Base-by-base conservation (phyloP, 2,888 invertebrate genomes). In the Brachycybe producta region DNA sequence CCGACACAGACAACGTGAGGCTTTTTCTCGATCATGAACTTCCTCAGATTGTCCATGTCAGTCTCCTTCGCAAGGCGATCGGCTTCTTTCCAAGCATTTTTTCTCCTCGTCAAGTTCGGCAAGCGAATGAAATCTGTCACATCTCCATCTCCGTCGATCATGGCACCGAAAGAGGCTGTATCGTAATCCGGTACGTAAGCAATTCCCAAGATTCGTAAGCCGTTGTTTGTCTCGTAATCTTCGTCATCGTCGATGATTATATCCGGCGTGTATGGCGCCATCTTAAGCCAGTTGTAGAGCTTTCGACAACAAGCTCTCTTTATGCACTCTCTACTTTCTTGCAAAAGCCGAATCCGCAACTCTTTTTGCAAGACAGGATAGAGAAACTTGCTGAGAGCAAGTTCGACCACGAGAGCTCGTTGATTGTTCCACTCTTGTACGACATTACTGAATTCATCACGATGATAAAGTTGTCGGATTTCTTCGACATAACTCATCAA, bases 351-450 rank as follows among this genome's bases (percentile, higher is more conserved):
- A 0, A 80, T 74, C 49, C 80, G 78, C 5, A 98, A 67, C 67
- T 98, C 97, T 56, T 86, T 80, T 54, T 83, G 75, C 57, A 98
- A 72, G 62, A 87, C 84, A 0, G 95, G 95, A 63, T 91, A 79
- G 3, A 98, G 78, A 65, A 92, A 82, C 62, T 84, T 81, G 21
- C 76, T 82, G 44, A 95, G 73, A 0, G 95, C 92, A 54, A 86
- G 72, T 60, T 87, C 84, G 0, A 97, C 83, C 49, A 91, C 87
- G 60, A 87, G 83, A 1, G 80, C 79, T 35, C 98, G 75, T 44
- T 94, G 65, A 1, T 80, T 77, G 69, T 98, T 98, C 98, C 98
- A 98, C 59, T 91, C 90, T 65, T 92, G 84, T 0, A 90, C 90
- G 56, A 82, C 81, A 58, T 85, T 85, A 58, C 90, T 90, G 67